phyloP scores from a whole-genome alignment of 2,888 invertebrate species.

The Euplagia quadripunctaria region DNA sequence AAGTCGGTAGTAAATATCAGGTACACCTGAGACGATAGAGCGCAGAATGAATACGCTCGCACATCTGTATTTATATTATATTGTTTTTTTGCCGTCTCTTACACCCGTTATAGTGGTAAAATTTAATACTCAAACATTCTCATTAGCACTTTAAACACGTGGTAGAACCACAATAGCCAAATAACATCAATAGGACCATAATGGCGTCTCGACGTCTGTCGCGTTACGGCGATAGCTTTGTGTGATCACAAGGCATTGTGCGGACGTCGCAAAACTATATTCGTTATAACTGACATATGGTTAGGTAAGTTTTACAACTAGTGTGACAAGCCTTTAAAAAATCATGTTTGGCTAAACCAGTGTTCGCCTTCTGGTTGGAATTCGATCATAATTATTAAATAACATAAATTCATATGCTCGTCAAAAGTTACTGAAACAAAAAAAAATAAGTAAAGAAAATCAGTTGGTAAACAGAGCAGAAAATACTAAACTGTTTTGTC shows the following conservation, averaged over 20 bases:
- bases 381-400: neutral
- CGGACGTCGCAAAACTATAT: conserved; percentile 49
- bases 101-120: neutral
- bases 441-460: too few species aligned
- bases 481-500: too few species aligned
- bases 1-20: too few species aligned
- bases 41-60: too few species aligned
- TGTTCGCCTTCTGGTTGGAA: too few species aligned
- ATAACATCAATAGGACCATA: conserved; percentile 51
- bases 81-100: too few species aligned
- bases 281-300: conserved; percentile 41
- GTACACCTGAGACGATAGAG: too few species aligned
- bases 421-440: too few species aligned
- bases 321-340: neutral
- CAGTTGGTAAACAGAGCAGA: too few species aligned
- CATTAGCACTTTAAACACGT: conserved; percentile 41
- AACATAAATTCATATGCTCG: too few species aligned
- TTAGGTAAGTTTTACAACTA: neutral
- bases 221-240: conserved; percentile 57
- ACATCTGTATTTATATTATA: too few species aligned
- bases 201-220: conserved; percentile 52
- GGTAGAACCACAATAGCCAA: conserved; percentile 45
- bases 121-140: neutral
- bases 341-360: neutral
- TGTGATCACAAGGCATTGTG: conserved; percentile 46